Evolutionary conservation across 2,113 vertebrate species (phyloP).

Genomic region (human): GRCh38 chr21:19391501-19392000

Average conservation of each 20-base stretch:
- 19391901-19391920: neutral
- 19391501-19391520: neutral
- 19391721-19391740: neutral
- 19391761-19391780: neutral
- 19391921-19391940: neutral
- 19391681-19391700: neutral
- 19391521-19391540: neutral
- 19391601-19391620: neutral
- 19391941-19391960: neutral
- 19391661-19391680: neutral
- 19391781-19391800: neutral
- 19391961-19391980: neutral
- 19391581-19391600: neutral
- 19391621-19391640: neutral
- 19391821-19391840: neutral
- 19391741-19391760: neutral
- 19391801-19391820: neutral
- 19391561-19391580: neutral
- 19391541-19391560: neutral
- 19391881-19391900: neutral
- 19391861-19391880: neutral
- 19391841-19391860: neutral
- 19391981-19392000: neutral
- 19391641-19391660: neutral
- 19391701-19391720: slow-evolving; percentile 8